These are phyloP conservation scores for Euclidia mi DNA, from an alignment of 2,888 invertebrate genomes.

Conservation along the genomic window DNA sequence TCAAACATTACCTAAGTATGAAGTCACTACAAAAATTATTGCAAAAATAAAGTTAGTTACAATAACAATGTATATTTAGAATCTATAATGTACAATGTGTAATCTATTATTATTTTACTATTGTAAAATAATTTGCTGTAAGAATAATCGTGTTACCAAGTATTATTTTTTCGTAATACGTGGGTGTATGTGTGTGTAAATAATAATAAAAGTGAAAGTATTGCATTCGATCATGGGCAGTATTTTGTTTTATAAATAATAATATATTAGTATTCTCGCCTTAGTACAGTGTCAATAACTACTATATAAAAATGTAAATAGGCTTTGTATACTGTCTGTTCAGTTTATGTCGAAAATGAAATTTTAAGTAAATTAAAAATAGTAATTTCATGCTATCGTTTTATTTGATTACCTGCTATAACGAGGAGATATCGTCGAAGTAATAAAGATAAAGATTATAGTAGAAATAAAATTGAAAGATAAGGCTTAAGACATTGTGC, in stretches of 20 bases:
- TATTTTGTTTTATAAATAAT: slow-evolving; percentile 35
- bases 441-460: slow-evolving; percentile 4
- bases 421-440: not conserved
- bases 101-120: not conserved
- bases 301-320: slow-evolving; percentile 67
- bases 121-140: slow-evolving; percentile 7
- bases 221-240: slow-evolving; percentile 27
- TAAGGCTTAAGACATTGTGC: not conserved
- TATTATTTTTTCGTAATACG: slow-evolving; percentile 5
- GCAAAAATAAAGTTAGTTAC: not conserved
- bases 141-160: not conserved
- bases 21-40: too few species aligned
- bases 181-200: slow-evolving; percentile 35
- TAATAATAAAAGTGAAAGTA: slow-evolving; percentile 23
- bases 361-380: slow-evolving; percentile 65
- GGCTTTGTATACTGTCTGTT: slow-evolving; percentile 74
- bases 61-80: not conserved
- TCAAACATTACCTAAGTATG: too few species aligned
- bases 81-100: not conserved
- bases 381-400: slow-evolving; percentile 45
- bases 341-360: slow-evolving; percentile 59
- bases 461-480: slow-evolving; percentile 1
- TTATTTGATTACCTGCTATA: not conserved
- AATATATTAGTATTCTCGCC: slow-evolving; percentile 61
- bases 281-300: slow-evolving; percentile 75